Evolutionary conservation across 2,888 invertebrate genomes (phyloP), one percentile per base, ranked within the genome.

Genomic region (Leptopilina drosophilae): DNA sequence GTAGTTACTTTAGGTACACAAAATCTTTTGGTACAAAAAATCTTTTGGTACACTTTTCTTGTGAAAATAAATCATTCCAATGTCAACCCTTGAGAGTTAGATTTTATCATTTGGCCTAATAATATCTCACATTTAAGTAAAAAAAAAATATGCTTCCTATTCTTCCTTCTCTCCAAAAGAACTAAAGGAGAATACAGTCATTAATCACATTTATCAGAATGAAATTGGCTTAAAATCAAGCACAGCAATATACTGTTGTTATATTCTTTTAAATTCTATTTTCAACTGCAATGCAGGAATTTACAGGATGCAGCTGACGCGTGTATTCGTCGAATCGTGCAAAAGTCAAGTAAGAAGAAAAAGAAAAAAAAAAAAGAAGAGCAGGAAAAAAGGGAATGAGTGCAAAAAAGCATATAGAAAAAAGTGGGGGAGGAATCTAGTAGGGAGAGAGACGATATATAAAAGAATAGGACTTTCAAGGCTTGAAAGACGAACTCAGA

Each of bases 211-310:
- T 6, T n/a, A 14, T 14, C 9, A 15, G 33, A 69, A 66, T 64
- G 79, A 80, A 82, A 84, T 85, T 87, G 84, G 82, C 82, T 84
- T 84, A 78, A 85, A 86, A 83, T 84, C 85, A 84, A 85, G 67
- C 78, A 20, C 20, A 20, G 76, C 67, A n/a, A n/a, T n/a, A n/a
- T 20, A 62, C 69, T 77, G 76, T 26, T 77, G 76, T 26, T 42
- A 6, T 42, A 6, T 77, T 53, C 76, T 67, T 77, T 66, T 65
- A 15, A 66, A 42, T 59, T 77, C 82, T 83, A 81, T 82, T 84
- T 86, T 83, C 83, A 83, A 79, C 79, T 84, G 83, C 83, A 84
- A 69, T 85, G 86, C 84, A 81, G 82, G n/a, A n/a, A n/a, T 79
- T 40, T 64, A 64, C 83, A 81, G 81, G 81, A 79, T 79, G 81